phyloP scores from a whole-genome alignment of 2,113 vertebrate genomes.

The Aviceda subcristata region DNA sequence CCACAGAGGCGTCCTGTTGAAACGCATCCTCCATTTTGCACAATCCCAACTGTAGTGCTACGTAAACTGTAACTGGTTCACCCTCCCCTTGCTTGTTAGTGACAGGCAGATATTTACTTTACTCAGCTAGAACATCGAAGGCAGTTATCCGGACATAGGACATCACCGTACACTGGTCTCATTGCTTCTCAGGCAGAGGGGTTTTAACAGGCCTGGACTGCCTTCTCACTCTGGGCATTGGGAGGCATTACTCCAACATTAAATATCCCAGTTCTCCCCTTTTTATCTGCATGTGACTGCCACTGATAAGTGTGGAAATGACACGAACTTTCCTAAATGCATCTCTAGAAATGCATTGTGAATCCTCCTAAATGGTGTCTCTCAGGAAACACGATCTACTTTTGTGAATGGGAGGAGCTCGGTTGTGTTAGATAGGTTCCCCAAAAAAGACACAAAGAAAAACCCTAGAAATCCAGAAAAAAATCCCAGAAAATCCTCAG shows the following conservation, averaged over 20 bases:
- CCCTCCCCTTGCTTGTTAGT: not conserved
- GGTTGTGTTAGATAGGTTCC: not conserved
- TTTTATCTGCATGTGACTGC: not conserved
- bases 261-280: not conserved
- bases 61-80: not conserved
- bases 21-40: not conserved
- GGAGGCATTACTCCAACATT: not conserved
- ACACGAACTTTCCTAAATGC: not conserved
- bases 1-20: not conserved
- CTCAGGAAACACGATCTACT: not conserved
- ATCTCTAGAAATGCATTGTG: not conserved
- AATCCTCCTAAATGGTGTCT: not conserved
- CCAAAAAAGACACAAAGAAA: not conserved
- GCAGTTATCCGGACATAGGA: not conserved
- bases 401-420: not conserved
- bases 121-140: not conserved
- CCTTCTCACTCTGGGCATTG: not conserved
- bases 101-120: not conserved
- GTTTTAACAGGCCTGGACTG: not conserved
- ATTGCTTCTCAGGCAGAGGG: not conserved
- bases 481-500: not conserved
- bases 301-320: not conserved
- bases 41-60: not conserved
- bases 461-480: not conserved
- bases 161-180: accelerated